Evolutionary conservation across 2,113 vertebrate species (phyloP), one percentile per base, ranked within the genome.

Genomic region (Oreochromis tanganicae): DNA sequence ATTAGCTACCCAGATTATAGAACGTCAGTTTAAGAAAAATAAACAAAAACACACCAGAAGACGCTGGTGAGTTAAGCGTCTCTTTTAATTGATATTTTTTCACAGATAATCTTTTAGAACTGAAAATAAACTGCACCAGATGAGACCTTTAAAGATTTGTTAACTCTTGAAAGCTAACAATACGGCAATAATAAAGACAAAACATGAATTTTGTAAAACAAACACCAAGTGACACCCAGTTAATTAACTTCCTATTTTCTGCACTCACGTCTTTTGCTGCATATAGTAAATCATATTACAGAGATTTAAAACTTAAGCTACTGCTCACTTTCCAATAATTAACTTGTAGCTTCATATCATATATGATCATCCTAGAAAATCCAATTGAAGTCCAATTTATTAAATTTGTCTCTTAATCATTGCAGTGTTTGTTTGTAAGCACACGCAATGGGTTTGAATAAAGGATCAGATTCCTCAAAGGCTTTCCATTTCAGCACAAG

Each of bases 71-170:
- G 59, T 61, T 32, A 84, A 90, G 73, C 43, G 21, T 82, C 16
- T 80, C 46, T 36, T 48, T 32, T 29, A 82, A 32, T 48, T 29
- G 14, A 48, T 61, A 12, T 32, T 82, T 41, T 83, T 83, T 19
- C 48, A 71, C 81, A 19, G 34, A 52, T 54, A 4, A 2, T 68
- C 48, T 24, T 68, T 54, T 54, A 52, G 48, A 16, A 19, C 17
- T 41, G 32, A 52, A 27, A 54, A 63, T 63, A 85, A 80, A 54
- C 50, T 48, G 19, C 19, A 83, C 66, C 43, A 85, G 41, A 87
- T 85, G 1, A 90, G 88, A 89, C 87, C 81, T 93, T 93, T 89
- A 41, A 3, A 63, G 46, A 46, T n/a, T 79, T 57, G 32, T 32
- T 83, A 88, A 82, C 78, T 29, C 48, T 63, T 59, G 10, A 10